Conservation (phyloP, 2,797 vertebrate species). For the Phoeniculus purpureus region DNA sequence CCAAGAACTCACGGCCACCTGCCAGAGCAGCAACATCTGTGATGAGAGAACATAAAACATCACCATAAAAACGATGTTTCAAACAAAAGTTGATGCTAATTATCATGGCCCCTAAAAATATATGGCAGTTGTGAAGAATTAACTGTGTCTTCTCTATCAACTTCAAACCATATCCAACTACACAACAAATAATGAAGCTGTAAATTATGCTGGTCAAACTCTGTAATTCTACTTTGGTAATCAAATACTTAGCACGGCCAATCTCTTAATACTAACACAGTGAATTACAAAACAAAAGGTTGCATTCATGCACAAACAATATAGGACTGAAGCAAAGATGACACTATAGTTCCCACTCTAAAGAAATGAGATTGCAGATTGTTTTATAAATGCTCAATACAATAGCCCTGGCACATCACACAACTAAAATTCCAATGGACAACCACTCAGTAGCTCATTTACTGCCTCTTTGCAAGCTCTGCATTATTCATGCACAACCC, state of each 20-base stretch:
- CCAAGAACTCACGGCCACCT: conserved; percentile 90
- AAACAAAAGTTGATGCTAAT: neutral
- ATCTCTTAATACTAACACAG: neutral
- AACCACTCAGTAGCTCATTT: neutral
- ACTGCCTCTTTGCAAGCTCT: neutral
- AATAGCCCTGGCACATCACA: neutral
- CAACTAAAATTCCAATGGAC: neutral
- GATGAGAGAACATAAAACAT: conserved; percentile 26
- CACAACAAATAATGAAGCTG: neutral
- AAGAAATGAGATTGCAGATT: neutral
- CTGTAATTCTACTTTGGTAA: neutral
- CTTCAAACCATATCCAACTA: neutral
- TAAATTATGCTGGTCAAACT: neutral
- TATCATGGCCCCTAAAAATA: conserved; percentile 4
- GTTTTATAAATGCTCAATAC: neutral
- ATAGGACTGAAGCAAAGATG: neutral
- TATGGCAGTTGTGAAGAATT: neutral
- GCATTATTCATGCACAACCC: neutral
- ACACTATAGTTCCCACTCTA: neutral
- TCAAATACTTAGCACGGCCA: neutral
- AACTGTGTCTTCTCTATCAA: neutral
- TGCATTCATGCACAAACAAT: neutral
- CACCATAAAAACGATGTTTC: neutral
- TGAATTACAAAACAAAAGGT: neutral
- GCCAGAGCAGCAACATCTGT: conserved; percentile 91